These are phyloP conservation scores for Myiopsitta monachus DNA, from an alignment of 2,113 vertebrate species.

Conservation along the genomic window DNA sequence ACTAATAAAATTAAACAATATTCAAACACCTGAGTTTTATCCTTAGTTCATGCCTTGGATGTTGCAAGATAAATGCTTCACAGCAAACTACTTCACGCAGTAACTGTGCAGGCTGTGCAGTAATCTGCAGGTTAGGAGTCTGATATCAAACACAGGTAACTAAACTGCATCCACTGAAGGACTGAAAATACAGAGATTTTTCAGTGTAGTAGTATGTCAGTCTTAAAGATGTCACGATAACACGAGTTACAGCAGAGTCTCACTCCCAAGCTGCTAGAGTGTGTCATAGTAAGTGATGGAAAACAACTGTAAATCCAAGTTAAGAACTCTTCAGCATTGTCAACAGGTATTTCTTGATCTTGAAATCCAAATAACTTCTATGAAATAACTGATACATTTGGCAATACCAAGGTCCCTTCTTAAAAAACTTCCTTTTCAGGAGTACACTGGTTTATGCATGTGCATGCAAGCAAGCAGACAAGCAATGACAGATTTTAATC, in stretches of 20 bases:
- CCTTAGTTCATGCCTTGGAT: background rate
- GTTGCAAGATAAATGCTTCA: background rate
- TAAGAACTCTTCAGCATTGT: background rate
- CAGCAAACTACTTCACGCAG: background rate
- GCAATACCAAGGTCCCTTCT: background rate
- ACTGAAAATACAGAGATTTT: background rate
- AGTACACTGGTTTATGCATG: background rate
- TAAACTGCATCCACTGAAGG: background rate
- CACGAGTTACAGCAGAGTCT: no score
- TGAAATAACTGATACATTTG: background rate
- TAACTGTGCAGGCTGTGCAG: rapidly evolving
- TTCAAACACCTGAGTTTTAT: background rate
- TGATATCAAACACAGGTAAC: background rate
- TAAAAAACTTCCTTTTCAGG: background rate
- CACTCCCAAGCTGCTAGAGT: background rate
- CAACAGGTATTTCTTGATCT: background rate
- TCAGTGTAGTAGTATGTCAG: background rate
- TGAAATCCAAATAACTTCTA: background rate
- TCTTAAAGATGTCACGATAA: background rate
- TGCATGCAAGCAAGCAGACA: rapidly evolving
- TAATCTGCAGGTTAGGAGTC: background rate
- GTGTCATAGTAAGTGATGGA: background rate
- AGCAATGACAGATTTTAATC: background rate
- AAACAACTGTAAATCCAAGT: background rate
- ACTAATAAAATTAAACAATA: background rate